phyloP scores from a whole-genome alignment of 23 tunicate species.

The Trididemnum miniatum region DNA sequence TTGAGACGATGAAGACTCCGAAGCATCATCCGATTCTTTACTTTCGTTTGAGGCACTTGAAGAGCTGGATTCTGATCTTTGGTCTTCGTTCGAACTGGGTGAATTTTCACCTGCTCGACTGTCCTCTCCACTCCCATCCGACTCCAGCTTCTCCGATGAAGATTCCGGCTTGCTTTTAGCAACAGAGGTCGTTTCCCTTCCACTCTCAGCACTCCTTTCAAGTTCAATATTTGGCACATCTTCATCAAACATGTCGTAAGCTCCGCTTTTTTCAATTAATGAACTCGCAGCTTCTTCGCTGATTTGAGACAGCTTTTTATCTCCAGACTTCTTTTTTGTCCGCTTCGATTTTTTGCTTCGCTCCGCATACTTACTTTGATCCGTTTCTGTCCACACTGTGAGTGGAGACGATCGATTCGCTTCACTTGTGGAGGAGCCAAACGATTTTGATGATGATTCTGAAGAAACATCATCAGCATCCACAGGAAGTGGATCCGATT shows the following conservation, averaged over 20 bases:
- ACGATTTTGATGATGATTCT: constrained; percentile 8
- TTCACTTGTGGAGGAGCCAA: neutral
- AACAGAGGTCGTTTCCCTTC: neutral
- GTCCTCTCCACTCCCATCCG: neutral
- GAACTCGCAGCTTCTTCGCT: neutral
- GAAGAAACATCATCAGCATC: constrained; percentile 30
- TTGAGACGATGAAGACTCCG: neutral
- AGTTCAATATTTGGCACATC: constrained; percentile 44
- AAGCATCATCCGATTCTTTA: neutral
- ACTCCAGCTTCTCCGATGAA: neutral
- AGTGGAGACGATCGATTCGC: constrained; percentile 24
- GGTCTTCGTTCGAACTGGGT: too few relatives aligned
- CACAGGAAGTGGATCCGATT: neutral
- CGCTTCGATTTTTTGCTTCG: constrained; percentile 8
- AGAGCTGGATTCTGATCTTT: neutral
- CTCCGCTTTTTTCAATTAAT: neutral
- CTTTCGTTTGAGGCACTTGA: too few relatives aligned
- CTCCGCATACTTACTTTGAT: neutral
- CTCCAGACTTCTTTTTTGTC: neutral
- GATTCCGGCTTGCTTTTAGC: neutral
- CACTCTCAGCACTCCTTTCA: constrained; percentile 2
- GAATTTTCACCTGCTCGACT: neutral
- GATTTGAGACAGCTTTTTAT: neutral
- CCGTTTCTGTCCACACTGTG: constrained; percentile 26
- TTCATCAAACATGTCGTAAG: constrained; percentile 43